Base-by-base conservation (phyloP, 2,797 vertebrate genomes). In the Microctenopoma lineatum region DNA sequence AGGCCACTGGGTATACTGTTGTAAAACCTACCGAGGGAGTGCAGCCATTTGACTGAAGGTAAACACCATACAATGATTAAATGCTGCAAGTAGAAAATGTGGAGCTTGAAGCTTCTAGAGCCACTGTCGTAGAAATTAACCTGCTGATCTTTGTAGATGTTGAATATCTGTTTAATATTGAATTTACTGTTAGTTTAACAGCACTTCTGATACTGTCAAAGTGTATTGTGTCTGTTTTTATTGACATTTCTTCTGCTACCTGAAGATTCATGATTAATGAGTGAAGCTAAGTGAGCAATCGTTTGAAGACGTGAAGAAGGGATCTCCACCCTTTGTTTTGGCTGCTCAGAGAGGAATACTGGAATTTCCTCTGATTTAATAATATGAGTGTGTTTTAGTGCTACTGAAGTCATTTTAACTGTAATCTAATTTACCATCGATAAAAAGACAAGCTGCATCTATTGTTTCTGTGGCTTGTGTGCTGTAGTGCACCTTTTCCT, bases 21-120 rank as follows among this genome's bases (percentile, higher is more conserved):
- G 79, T 85, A 64, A 80, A 81, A 83, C 70, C 67, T 79, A 75
- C 68, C 41, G 69, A 75, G 71, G 50, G 76, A 70, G 38, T 71
- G 81, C 75, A 64, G 66, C 73, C 75, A 60, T 70, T 84, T 82
- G 50, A 78, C 77, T 79, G 53, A 90, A 93, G 93, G 93, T 94
- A 94, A 93, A 88, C 60, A 82, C 52, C 26, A 34, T 21, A 45
- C 27, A 46, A 48, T 25, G 5, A 27, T 66, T 62, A 44, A 61
- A 59, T 71, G 46, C 46, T 42, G 36, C 4, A 73, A 34, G 11
- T 34, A 56, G 16, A 53, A 6, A 14, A 18, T 66, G 12, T 66
- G 11, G 32, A 39, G n/a, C 32, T 38, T 27, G 15, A 56, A 42
- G 39, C 4, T 56, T 15, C 16, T 41, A 34, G 0, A 38, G 12